Evolutionary conservation across 2,113 vertebrate genomes (phyloP), one percentile per base, ranked within the genome.

Genomic region (Tylochromis polylepis): DNA sequence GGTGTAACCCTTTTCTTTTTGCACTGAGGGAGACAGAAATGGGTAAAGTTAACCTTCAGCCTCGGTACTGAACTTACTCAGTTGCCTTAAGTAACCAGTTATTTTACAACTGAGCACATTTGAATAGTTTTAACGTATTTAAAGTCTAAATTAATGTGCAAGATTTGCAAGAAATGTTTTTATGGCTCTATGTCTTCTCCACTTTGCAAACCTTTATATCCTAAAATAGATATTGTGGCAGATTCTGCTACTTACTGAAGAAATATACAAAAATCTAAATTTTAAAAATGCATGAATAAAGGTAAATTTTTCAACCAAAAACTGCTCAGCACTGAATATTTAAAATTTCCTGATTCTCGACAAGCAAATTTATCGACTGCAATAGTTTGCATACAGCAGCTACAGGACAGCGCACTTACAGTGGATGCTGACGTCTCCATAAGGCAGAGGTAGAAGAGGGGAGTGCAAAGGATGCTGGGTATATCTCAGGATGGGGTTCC

Each of bases 391-490:
- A 27, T 46, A 51, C 15, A 29, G 70, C 12, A 75, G 55, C 27
- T 24, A 41, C 11, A 65, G 11, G 43, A 5, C 36, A 20, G 15
- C 27, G 7, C 5, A 88, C 97, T 97, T 92, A 98, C 98, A 87
- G 90, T 94, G 97, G 80, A 93, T 3, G 60, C 93, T 97, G 89
- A 98, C 95, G 15, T 98, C 97, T 89, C 98, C 98, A 4, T 98
- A 98, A 0, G 97, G 97, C 4, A 98, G 94, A 22, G 98, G 98
- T 60, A 98, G 96, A 81, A 98, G 95, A 15, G 98, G 98, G 3
- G 98, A 98, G 94, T 98, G 98, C 95, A 98, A 93, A 18, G 98
- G 97, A 92, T 98, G 98, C 94, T 98, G 98, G 62, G 98, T 98
- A 58, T 98, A 98, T 96, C 98, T 93, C 62, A 98, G 87, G 89